phyloP scores from a whole-genome alignment of 2,797 vertebrate species.

The Pipistrellus kuhlii region DNA sequence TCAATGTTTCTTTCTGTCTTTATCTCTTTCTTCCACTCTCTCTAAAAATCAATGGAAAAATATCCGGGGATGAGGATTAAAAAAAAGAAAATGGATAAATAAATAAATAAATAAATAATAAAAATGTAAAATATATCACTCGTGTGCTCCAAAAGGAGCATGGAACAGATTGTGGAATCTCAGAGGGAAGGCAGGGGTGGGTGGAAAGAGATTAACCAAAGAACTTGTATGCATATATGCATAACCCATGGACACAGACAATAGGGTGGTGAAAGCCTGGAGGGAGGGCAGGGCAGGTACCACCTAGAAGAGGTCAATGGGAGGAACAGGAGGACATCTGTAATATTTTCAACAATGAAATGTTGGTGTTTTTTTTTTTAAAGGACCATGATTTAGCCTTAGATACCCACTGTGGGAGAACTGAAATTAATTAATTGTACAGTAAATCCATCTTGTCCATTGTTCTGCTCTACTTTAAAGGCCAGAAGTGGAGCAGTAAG shows the following conservation, averaged over 20 bases:
- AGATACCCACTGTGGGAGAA: neutral
- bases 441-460: neutral
- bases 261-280: no score
- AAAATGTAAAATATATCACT: neutral
- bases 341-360: no score
- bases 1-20: neutral
- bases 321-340: no score
- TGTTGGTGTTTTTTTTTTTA: no score
- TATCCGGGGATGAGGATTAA: neutral
- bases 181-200: no score
- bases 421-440: slow-evolving; percentile 1
- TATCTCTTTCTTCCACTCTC: neutral
- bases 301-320: no score
- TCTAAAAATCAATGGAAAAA: neutral
- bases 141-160: neutral
- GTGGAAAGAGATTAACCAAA: no score
- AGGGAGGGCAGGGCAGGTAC: no score
- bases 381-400: neutral
- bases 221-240: no score
- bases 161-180: no score
- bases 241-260: no score
- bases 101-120: neutral
- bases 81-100: no score
- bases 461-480: neutral
- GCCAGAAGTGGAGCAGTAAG: neutral